Conservation (phyloP, 1,140 invertebrate species). For the Paraescarpia echinospica region DNA sequence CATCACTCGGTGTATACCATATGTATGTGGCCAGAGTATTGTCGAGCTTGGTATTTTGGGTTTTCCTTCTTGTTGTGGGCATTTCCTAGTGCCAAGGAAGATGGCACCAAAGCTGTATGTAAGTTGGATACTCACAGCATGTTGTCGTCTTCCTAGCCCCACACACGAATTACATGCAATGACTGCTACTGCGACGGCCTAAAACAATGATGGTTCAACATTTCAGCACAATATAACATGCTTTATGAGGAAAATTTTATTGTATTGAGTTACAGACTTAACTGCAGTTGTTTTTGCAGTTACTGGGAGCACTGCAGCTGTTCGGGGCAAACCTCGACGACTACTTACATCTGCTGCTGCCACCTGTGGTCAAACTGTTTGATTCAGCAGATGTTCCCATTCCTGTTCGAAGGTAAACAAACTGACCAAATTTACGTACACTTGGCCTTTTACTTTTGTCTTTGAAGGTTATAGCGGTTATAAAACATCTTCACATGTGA, state of each 20-base stretch:
- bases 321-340: slow-evolving; percentile 95
- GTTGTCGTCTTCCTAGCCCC: no score
- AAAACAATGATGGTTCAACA: no score
- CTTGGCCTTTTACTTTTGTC: not conserved
- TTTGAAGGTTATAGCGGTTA: not conserved
- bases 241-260: not conserved
- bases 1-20: no score
- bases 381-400: slow-evolving; percentile 77
- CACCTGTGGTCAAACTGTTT: slow-evolving; percentile 74
- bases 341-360: slow-evolving; percentile 92
- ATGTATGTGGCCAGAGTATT: no score
- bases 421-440: not conserved
- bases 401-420: slow-evolving; percentile 63
- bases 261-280: not conserved
- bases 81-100: no score
- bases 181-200: no score
- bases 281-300: slow-evolving; percentile 47
- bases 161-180: no score
- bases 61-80: no score
- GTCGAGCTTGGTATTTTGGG: no score
- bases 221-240: not conserved
- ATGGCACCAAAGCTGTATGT: no score
- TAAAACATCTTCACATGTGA: not conserved
- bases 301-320: slow-evolving; percentile 84
- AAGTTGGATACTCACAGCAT: no score